Base-by-base conservation (phyloP, 1,140 invertebrate genomes). In the Uloborus diversus region DNA sequence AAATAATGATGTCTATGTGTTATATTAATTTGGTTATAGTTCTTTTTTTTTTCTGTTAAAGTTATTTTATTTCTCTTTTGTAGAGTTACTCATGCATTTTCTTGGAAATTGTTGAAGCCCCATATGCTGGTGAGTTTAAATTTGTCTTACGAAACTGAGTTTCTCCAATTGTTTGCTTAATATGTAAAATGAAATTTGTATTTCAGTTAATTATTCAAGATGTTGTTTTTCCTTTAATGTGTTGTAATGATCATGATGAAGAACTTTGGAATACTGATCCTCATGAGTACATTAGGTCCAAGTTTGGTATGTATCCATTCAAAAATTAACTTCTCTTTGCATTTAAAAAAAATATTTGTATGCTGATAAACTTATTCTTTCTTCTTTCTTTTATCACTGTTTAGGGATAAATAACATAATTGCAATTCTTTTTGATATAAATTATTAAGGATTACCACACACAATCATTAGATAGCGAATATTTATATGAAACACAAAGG, bases 191-290 rank as follows among this genome's bases (percentile, higher is more conserved):
- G 17, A 0, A 17, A 42, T 37, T 64, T 56, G 25, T 65, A 61
- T 81, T 37, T n/a, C 49, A 93, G 81, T 91, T 92, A 35, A 93
- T 97, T 71, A 92, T 97, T 81, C 92, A 94, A 86, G 94, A 96
- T 85, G 93, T 99, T 20, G 88, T 99, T n/a, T 99, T 99, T 85
- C 97, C 97, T 1, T 89, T 99, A 33, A 92, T 99, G 91, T 97
- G 95, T 82, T 96, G 98, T 87, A 96, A 94, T 25, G 93, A 95
- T 64, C 89, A 93, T 62, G 98, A 99, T 89, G 95, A 99, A 85
- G 95, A 99, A 83, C 87, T 99, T 9, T 99, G 97, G 96, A 92
- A 94, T 62, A 92, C 91, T 4, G 97, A 99, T 89, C 96, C 97
- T 2, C 92, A 96, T 85, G 97, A 99, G 88, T 99, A 98, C 84